phyloP scores from a whole-genome alignment of 2,113 vertebrate species.

The Cathartes aura region DNA sequence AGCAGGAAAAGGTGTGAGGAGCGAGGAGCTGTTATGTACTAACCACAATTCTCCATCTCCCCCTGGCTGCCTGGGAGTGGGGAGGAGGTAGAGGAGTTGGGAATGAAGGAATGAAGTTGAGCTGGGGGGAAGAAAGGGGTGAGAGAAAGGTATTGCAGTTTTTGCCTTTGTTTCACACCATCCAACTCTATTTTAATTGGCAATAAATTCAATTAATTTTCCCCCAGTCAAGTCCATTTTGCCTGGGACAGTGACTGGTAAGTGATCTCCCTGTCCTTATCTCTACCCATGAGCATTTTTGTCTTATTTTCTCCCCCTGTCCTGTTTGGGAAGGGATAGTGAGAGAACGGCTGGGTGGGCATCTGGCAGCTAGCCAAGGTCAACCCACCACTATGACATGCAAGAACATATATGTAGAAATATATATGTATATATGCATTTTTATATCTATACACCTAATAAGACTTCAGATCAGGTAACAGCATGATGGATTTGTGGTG shows the following conservation, averaged over 20 bases:
- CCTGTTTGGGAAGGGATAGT: neutral
- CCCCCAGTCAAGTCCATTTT: neutral
- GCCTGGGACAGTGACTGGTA: neutral
- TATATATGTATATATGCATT: neutral
- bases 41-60: neutral
- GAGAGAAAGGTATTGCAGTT: neutral
- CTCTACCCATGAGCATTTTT: neutral
- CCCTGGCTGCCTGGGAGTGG: neutral
- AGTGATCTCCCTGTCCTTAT: neutral
- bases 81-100: neutral
- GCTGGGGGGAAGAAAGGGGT: too few relatives aligned
- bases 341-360: neutral
- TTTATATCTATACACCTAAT: neutral
- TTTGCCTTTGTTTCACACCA: neutral
- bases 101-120: neutral
- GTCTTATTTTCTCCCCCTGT: neutral
- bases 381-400: neutral
- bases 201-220: neutral
- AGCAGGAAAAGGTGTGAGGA: neutral
- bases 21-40: neutral
- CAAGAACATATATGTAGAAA: neutral
- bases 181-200: neutral
- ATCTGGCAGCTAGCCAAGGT: neutral
- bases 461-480: neutral
- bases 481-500: neutral